A percentile compares a stretch with the other conserved stretches of the same genome.
phyloP scores from a whole-genome alignment of 2,797 vertebrate genomes.

The Ambastaia sidthimunki region DNA sequence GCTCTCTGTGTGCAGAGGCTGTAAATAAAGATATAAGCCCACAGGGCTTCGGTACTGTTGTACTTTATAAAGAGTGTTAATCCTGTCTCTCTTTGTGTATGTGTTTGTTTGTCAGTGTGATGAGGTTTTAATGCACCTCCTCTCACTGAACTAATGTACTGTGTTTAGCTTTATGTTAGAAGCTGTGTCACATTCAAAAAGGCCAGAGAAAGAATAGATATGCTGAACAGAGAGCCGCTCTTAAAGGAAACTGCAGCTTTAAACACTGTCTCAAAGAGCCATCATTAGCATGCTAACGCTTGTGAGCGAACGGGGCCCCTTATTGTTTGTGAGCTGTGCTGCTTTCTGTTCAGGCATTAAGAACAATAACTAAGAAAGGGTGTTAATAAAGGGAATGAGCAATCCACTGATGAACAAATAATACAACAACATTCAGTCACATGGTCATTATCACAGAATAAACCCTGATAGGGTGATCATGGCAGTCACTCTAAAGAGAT shows the following conservation, averaged over 20 bases:
- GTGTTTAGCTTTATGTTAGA: constrained; percentile 50
- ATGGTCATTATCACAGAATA: constrained; percentile 12
- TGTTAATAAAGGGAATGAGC: not conserved
- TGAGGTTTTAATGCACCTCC: constrained; percentile 39
- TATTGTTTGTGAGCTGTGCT: not conserved
- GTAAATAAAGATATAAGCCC: constrained; percentile 61
- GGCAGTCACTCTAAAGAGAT: not conserved
- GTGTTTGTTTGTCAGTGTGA: constrained; percentile 36
- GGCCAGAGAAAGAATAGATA: constrained; percentile 45
- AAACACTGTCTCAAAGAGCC: constrained; percentile 3
- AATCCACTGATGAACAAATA: constrained; percentile 15
- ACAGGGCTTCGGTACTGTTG: constrained; percentile 64
- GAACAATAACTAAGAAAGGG: not conserved
- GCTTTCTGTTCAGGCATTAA: not conserved
- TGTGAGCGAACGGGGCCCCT: not conserved
- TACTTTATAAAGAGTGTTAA: constrained; percentile 71
- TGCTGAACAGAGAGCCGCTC: constrained; percentile 51
- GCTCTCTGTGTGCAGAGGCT: constrained; percentile 66
- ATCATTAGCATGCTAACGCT: not conserved
- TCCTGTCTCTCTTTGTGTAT: constrained; percentile 58
- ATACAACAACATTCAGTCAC: not conserved
- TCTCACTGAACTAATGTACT: constrained; percentile 15
- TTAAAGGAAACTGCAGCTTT: constrained; percentile 54
- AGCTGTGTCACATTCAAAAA: constrained; percentile 53
- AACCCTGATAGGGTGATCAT: not conserved